phyloP scores from a whole-genome alignment of 2,113 vertebrate genomes.

The Bettongia penicillata region DNA sequence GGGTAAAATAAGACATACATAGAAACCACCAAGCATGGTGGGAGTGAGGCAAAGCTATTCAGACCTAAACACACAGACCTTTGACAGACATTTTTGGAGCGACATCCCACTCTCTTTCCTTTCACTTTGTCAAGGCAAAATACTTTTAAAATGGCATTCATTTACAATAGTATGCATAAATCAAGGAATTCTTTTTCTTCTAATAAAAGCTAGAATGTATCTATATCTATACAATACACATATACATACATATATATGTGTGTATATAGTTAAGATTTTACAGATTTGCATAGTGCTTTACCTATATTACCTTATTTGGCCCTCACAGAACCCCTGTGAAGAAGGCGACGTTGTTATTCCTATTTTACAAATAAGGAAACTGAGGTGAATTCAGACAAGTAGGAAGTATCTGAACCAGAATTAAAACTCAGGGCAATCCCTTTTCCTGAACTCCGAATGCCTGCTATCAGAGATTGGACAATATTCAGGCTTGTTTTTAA shows the following conservation, averaged over 20 bases:
- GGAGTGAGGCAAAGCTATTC: not conserved
- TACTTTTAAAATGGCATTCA: constrained; percentile 4
- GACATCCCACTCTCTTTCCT: not conserved
- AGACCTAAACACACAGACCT: not conserved
- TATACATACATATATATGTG: not conserved
- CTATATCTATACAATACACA: not conserved
- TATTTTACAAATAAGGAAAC: not conserved
- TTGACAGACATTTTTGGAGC: not conserved
- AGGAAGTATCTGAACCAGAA: not conserved
- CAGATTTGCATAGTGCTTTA: not conserved
- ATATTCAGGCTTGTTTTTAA: not conserved
- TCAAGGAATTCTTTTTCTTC: constrained; percentile 24
- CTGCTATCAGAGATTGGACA: not conserved
- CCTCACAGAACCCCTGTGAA: not conserved
- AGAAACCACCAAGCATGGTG: not conserved
- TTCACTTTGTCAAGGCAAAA: not conserved
- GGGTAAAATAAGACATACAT: not conserved
- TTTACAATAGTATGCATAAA: constrained; percentile 20
- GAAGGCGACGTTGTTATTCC: not conserved
- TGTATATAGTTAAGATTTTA: not conserved
- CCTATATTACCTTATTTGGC: not conserved
- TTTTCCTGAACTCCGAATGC: not conserved
- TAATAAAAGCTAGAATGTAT: not conserved
- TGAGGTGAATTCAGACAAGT: not conserved
- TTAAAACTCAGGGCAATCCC: not conserved